Base-by-base conservation (phyloP, 2,888 invertebrate genomes). In the Dimorphilus gyrociliatus region DNA sequence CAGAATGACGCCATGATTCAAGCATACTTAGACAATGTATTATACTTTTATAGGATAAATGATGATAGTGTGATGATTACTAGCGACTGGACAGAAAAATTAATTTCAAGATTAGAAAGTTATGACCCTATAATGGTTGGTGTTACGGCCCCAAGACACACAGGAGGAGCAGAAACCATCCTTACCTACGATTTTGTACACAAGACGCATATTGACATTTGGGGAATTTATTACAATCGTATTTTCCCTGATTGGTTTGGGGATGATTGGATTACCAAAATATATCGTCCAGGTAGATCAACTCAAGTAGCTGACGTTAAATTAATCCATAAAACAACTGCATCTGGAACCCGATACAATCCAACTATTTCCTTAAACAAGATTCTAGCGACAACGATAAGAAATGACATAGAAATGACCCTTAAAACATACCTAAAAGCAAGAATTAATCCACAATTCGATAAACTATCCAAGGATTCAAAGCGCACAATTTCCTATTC, bases 1-100 rank as follows among this genome's bases (percentile, higher is more conserved):
- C 44, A 44, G 34, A 44, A 44, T 25, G 44, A 44, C 19, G 44
- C 44, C 26, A 41, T 43, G 41, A 35, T 42, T 26, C 37, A 33
- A 12, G 43, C 43, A 5, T 43, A 40, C 30, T 32, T 43, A 3
- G 40, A 38, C 18, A 29, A 33, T 16, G 19, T 23, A 4, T 37
- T 35, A 2, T 44, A 39, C 25, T 44, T 33, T 35, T 44, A 41
- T 35, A 30, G 44, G 2, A 29, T 44, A 19, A 35, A 35, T 24
- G 41, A 41, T 21, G 41, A 41, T 35, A 33, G 35, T 16, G 23
- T 27, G 2, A 18, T 41, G n/a, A 12, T 16, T 4, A 31, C 27
- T 7, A 4, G 16, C 1, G 28, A 31, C 29, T 41, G 41, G 41
- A 36, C 36, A 6, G 24, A 28, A 4, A 16, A 16, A 2, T 39